phyloP scores from a whole-genome alignment of 2,113 vertebrate genomes.

The Epinephelus lanceolatus region DNA sequence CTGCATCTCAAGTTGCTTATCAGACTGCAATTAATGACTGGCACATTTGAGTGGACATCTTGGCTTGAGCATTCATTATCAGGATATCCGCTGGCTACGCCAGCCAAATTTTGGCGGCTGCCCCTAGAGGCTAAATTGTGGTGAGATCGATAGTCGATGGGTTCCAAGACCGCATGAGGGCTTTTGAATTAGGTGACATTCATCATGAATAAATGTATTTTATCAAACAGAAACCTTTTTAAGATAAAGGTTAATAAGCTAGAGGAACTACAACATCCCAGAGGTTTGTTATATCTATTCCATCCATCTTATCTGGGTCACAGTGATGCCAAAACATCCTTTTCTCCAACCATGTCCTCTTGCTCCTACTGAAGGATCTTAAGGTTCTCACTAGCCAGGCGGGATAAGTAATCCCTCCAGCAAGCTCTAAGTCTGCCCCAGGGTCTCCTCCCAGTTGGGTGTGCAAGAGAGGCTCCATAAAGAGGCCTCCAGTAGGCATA shows the following conservation, averaged over 20 bases:
- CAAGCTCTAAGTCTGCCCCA: not conserved
- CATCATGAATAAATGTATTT: not conserved
- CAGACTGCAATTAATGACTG: too few relatives aligned
- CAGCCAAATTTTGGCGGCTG: too few relatives aligned
- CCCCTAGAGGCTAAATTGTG: too few relatives aligned
- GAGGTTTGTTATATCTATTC: conserved; percentile 7
- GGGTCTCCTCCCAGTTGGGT: conserved; percentile 21
- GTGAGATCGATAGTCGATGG: too few relatives aligned
- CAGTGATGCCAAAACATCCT: not conserved
- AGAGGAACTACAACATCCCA: not conserved
- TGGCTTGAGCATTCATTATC: too few relatives aligned
- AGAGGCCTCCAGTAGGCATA: conserved; percentile 3
- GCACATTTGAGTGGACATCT: too few relatives aligned
- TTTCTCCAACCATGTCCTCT: conserved; percentile 6
- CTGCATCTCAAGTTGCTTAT: too few relatives aligned
- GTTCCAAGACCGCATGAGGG: not conserved
- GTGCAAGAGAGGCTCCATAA: not conserved
- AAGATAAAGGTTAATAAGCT: not conserved
- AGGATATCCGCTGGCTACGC: too few relatives aligned
- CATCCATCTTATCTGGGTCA: not conserved
- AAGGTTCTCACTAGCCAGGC: conserved; percentile 22
- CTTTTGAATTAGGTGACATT: not conserved
- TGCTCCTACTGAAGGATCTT: conserved; percentile 21
- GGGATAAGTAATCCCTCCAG: conserved; percentile 18
- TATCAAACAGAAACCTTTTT: not conserved